Conservation (phyloP, 2,888 invertebrate species). For the Pseudococcus longispinus region DNA sequence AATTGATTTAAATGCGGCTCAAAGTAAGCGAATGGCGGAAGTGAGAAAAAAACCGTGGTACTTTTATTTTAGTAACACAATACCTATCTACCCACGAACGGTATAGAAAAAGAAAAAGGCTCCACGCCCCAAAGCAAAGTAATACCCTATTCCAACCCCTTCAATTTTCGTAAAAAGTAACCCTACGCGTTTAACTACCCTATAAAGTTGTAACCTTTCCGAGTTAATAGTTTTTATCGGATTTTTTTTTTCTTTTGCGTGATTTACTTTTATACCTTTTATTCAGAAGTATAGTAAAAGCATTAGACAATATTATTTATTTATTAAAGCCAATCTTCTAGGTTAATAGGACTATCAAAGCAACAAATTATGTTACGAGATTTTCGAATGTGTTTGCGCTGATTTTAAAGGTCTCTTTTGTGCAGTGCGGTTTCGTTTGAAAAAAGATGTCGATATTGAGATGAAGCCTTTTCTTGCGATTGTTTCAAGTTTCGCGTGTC, state of each 20-base stretch:
- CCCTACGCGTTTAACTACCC: slow-evolving; percentile 41
- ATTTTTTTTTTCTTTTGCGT: slow-evolving; percentile 32
- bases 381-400: neutral
- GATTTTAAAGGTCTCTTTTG: neutral
- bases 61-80: slow-evolving; percentile 21
- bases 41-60: neutral
- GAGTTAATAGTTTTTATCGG: slow-evolving; percentile 40
- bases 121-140: slow-evolving; percentile 14
- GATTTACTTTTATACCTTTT: slow-evolving; percentile 42
- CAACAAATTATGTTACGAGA: neutral
- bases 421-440: neutral
- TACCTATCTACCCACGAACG: neutral
- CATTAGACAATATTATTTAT: slow-evolving; percentile 14
- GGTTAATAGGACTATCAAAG: neutral
- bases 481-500: too few species aligned
- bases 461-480: too few species aligned
- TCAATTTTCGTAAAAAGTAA: slow-evolving; percentile 46
- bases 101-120: slow-evolving; percentile 25
- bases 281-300: slow-evolving; percentile 26
- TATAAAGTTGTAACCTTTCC: slow-evolving; percentile 38
- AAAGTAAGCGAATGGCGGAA: slow-evolving; percentile 15
- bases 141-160: slow-evolving; percentile 38
- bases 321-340: slow-evolving; percentile 10
- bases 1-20: slow-evolving; percentile 31
- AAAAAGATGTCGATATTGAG: neutral